These are phyloP conservation scores for Nysson spinosus DNA, from an alignment of 2,888 invertebrate species.

Conservation along the genomic window DNA sequence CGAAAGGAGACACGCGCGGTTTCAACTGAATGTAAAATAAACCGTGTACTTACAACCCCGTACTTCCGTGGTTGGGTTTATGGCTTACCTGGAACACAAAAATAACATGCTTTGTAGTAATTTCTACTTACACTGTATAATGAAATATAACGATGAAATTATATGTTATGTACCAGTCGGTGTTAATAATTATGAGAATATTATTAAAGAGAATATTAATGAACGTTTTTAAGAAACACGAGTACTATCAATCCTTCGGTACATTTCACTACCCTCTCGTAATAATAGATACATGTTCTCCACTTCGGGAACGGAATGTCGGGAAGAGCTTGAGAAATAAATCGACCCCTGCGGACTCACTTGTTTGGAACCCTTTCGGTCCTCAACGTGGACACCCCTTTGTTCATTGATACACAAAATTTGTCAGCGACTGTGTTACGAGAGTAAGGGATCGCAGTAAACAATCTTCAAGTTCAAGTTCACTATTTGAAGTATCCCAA, in stretches of 20 bases:
- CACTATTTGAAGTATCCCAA: no score
- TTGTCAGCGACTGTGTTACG: conserved; percentile 56
- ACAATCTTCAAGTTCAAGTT: conserved; percentile 6
- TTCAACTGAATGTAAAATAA: neutral
- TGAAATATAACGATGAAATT: no score
- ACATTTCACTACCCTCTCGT: conserved; percentile 44
- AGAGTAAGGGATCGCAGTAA: conserved; percentile 20
- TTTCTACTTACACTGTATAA: neutral
- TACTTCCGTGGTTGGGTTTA: neutral
- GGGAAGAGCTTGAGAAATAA: conserved; percentile 54
- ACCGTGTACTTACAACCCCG: conserved; percentile 5
- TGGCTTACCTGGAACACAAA: conserved; percentile 38
- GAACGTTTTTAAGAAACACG: no score
- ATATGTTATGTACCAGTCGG: no score
- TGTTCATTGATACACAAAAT: conserved; percentile 63
- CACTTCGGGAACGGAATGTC: conserved; percentile 38
- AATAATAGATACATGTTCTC: conserved; percentile 55
- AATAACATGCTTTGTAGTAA: neutral
- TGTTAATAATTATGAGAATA: neutral
- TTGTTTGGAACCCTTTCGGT: conserved; percentile 55
- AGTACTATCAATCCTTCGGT: conserved; percentile 25
- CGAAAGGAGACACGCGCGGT: neutral
- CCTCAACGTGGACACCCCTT: conserved; percentile 45
- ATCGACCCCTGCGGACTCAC: conserved; percentile 60
- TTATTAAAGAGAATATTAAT: neutral